A percentile compares a stretch with the other conserved stretches of the same genome.
Evolutionary conservation across 1,140 invertebrate species (phyloP).

Genomic region (Brachionus rubens): DNA sequence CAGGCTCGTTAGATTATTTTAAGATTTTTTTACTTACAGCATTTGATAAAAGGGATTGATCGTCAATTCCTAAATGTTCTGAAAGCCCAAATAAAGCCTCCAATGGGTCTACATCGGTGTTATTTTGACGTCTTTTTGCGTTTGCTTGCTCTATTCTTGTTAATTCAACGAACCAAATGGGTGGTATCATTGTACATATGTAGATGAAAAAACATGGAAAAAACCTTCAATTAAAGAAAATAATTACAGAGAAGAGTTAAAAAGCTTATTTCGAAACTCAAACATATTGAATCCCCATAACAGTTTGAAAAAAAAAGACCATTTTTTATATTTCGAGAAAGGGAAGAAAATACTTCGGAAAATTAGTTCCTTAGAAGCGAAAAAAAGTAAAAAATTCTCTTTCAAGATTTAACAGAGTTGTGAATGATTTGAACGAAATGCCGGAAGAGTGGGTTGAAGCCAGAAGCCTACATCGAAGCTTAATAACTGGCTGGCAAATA

Average conservation of each 20-base stretch:
- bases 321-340: no score
- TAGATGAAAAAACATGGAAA: slow-evolving; percentile 47
- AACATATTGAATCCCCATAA: no score
- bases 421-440: no score
- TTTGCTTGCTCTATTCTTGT: slow-evolving; percentile 25
- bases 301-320: no score
- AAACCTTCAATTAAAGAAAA: slow-evolving; percentile 31
- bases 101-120: slow-evolving; percentile 7
- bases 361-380: no score
- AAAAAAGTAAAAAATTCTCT: no score
- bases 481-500: no score
- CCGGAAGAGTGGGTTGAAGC: no score
- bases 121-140: slow-evolving; percentile 1
- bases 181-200: slow-evolving; percentile 46
- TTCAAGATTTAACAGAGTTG: no score
- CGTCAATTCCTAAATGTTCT: slow-evolving; percentile 23
- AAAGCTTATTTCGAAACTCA: neutral
- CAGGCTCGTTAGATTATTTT: no score
- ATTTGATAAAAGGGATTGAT: slow-evolving; percentile 40
- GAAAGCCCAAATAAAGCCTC: slow-evolving; percentile 12
- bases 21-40: slow-evolving; percentile 17
- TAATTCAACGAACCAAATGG: slow-evolving; percentile 43
- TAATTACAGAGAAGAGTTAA: neutral
- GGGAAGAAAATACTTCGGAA: no score
- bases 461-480: no score